Evolutionary conservation across 2,888 invertebrate species (phyloP), one percentile per base, ranked within the genome.

Genomic region (Acrocyrtus sp.): DNA sequence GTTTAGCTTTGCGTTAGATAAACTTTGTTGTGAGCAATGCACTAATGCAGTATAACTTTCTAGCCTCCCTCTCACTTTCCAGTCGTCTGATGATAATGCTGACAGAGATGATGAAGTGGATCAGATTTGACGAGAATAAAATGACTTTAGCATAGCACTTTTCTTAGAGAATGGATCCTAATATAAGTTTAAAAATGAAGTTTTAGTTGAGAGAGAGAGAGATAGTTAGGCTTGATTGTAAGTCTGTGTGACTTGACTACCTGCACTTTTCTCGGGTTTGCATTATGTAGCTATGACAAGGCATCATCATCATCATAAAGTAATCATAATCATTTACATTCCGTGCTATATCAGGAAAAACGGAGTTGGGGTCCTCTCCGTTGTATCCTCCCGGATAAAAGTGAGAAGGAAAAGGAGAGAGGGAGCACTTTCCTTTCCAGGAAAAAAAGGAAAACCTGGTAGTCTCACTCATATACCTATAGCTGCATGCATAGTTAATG

Each of bases 91-190:
- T 5, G 34, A 34, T 58, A 58, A 72, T 60, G 66, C 60, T 53
- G 67, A 67, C 67, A 67, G 67, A 48, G 66, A 72, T 72, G 72
- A 66, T 66, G 66, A 72, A 72, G 66, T 66, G 72, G 66, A 72
- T 72, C 66, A 72, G 66, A 72, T 72, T 72, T 66, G 72, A 72
- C 72, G 72, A 66, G 72, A 66, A 58, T 57, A 65, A 72, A 72
- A 72, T 72, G 72, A 72, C 60, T 72, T 66, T 65, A 65, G 65
- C 53, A 63, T 34, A 34, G 63, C 70, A 57, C 58, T 72, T 63
- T 63, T 54, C 17, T 21, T 21, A 60, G 58, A 29, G 41, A 53
- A 53, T 50, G 68, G 56, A 69, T 47, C 45, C 54, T 69, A 19
- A 29, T 29, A 58, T 29, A 58, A 53, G 60, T 60, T 68, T 61